Percentiles rank a stretch among this genome's conserved stretches.
Evolutionary conservation across 2,888 invertebrate genomes (phyloP).

Genomic region (Tinea pellionella): DNA sequence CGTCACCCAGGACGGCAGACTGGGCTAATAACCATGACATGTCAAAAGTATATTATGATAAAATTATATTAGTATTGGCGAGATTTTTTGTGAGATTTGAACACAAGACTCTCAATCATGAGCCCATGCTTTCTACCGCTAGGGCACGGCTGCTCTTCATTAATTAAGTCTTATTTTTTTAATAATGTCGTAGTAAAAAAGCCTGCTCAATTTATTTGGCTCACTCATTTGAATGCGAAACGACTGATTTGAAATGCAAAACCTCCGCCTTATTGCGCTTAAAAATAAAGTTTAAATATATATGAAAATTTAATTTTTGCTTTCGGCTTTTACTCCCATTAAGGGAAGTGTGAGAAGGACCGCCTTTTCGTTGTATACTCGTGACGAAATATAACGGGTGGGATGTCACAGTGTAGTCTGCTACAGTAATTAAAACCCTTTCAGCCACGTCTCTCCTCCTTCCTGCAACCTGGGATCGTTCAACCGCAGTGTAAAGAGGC

Average conservation of each 20-base stretch:
- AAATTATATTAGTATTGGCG: no score
- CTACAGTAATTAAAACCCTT: no score
- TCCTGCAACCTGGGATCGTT: no score
- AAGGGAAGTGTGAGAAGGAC: slow-evolving; percentile 8
- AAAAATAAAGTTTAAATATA: slow-evolving; percentile 27
- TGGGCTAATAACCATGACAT: no score
- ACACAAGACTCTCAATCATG: no score
- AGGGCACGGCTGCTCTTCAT: no score
- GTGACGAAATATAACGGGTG: slow-evolving; percentile 1
- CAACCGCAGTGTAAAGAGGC: no score
- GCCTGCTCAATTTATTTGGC: neutral
- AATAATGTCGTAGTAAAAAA: neutral
- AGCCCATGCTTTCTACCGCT: no score
- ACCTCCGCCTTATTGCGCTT: slow-evolving; percentile 33
- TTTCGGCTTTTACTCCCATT: slow-evolving; percentile 5
- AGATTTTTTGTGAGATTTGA: no score
- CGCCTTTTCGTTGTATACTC: slow-evolving; percentile 10
- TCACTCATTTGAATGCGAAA: slow-evolving; percentile 20
- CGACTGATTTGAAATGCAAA: slow-evolving; percentile 43
- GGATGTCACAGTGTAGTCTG: neutral
- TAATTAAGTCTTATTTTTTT: neutral
- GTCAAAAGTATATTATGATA: no score
- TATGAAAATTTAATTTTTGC: slow-evolving; percentile 10
- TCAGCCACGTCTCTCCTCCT: no score
- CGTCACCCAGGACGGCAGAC: no score